Percentiles rank a stretch among this genome's conserved stretches.
Conservation (phyloP, 1,140 invertebrate genomes). For the Patella vulgata region DNA sequence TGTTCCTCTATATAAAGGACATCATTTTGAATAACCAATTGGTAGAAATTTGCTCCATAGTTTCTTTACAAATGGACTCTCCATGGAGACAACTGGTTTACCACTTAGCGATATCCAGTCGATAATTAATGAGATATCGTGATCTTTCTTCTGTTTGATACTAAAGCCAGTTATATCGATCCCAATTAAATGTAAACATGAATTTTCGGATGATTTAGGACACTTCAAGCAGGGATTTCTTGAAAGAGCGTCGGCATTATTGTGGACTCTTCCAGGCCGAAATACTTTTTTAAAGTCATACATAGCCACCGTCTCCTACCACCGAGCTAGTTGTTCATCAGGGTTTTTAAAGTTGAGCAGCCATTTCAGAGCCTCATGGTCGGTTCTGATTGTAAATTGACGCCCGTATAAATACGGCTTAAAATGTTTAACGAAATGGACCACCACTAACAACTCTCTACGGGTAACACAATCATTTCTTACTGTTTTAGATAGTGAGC, state of each 20-base stretch:
- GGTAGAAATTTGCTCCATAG: not conserved
- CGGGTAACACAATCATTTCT: conserved; percentile 41
- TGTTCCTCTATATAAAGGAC: not conserved
- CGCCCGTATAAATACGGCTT: conserved; percentile 33
- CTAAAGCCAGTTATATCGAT: not conserved
- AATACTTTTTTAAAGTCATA: not conserved
- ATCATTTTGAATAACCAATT: conserved; percentile 2
- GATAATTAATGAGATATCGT: no score
- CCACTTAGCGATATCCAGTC: no score
- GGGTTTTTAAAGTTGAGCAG: conserved; percentile 8
- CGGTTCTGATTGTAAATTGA: conserved; percentile 5
- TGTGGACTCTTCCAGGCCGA: not conserved
- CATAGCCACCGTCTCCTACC: not conserved
- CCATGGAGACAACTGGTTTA: no score
- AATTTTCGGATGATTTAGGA: no score
- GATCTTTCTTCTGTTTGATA: conserved; percentile 1
- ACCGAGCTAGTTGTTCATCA: no score
- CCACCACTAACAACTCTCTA: conserved; percentile 43
- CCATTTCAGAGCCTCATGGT: conserved; percentile 12
- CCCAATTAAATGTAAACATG: no score
- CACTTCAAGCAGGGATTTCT: not conserved
- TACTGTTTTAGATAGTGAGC: conserved; percentile 22
- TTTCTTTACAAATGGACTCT: not conserved
- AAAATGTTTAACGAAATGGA: conserved; percentile 38
- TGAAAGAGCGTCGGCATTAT: not conserved